A percentile compares a stretch with the other conserved stretches of the same genome.
These are phyloP conservation scores for Platypus cylindrus DNA, from an alignment of 2,888 invertebrate species.

Conservation along the genomic window DNA sequence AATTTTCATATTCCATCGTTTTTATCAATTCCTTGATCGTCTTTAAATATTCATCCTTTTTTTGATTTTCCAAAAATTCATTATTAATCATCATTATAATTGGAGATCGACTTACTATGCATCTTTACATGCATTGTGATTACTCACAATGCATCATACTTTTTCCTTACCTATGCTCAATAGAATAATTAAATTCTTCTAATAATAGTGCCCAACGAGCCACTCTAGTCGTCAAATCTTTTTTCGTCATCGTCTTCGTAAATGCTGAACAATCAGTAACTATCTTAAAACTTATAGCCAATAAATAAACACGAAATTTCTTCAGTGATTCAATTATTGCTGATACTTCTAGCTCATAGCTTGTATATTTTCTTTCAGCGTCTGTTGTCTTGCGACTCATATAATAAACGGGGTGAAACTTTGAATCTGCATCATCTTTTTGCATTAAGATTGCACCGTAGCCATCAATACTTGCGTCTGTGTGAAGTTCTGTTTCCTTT, in stretches of 20 bases:
- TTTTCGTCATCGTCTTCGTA: slow-evolving; percentile 3
- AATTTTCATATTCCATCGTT: too few species aligned
- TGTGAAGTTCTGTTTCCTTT: slow-evolving; percentile 11
- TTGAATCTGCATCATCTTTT: slow-evolving; percentile 2
- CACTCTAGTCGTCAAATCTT: slow-evolving; percentile 5
- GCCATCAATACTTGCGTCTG: slow-evolving; percentile 16
- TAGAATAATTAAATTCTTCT: slow-evolving; percentile 8
- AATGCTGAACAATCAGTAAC: slow-evolving; percentile 7
- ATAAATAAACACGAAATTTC: slow-evolving; percentile 12
- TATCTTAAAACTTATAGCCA: slow-evolving; percentile 12
- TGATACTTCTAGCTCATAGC: slow-evolving; percentile 3
- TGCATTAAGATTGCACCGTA: slow-evolving; percentile 19
- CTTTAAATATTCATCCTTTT: too few species aligned
- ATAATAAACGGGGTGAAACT: slow-evolving; percentile 4
- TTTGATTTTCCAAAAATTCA: too few species aligned
- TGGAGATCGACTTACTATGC: too few species aligned
- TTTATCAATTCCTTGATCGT: too few species aligned
- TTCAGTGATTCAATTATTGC: slow-evolving; percentile 3
- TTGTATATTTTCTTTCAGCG: slow-evolving; percentile 13
- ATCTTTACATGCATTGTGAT: too few species aligned
- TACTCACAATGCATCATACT: slow-evolving; percentile 7
- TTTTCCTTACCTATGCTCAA: slow-evolving; percentile 4
- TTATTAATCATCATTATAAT: too few species aligned
- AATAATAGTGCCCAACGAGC: slow-evolving; percentile 5
- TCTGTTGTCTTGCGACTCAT: slow-evolving; percentile 23